Base-by-base conservation (phyloP, 37 sponge, comb jelly and placozoan genomes). In the Theonella swinhoei region DNA sequence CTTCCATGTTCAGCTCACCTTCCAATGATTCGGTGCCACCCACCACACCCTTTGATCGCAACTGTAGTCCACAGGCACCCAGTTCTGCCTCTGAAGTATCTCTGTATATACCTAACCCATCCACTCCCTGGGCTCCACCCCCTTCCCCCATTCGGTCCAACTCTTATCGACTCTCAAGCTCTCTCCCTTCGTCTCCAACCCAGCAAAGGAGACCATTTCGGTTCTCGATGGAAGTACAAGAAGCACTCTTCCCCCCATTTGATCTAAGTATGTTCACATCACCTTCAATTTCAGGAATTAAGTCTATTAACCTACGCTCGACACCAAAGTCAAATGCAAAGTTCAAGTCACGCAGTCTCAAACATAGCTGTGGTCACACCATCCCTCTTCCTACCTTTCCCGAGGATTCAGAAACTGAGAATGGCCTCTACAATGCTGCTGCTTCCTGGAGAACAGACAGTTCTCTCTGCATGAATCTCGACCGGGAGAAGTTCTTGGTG, bases 91-190 rank as follows among this genome's bases (percentile, higher is more conserved):
- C 88, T 1, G 82, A 87, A 0, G 24, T 80, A 58, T 87, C 88
- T 8, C 80, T 87, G 54, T 0, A 32, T 11, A 62, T 87, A 0
- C 88, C 88, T 14, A 66, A 43, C 19, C 81, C 88, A 20, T 87
- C 88, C 58, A 68, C 60, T 19, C 81, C 88, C 60, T 87, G 82
- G 81, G 88, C 88, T 37, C 88, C 88, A 17, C 88, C 88, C 68
- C 30, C 82, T 34, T 76, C 88, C 31, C 88, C 88, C 2, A 5
- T 25, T 42, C 1, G 58, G 47, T 0, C 75, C 67, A 34, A 61
- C n/a, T 2, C 54, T 14, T 47, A 47, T 47, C 11, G 39, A 4
- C 41, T 37, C 65, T 38, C 78, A 0, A 35, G 41, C 23, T 75
- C 84, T 0, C 68, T 72, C 26, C 80, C 80, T 9, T 40, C 80